A percentile compares a stretch with the other conserved stretches of the same genome.
These are phyloP conservation scores for Bryconaethiops microstoma DNA, from an alignment of 2,797 vertebrate genomes.

Conservation along the genomic window DNA sequence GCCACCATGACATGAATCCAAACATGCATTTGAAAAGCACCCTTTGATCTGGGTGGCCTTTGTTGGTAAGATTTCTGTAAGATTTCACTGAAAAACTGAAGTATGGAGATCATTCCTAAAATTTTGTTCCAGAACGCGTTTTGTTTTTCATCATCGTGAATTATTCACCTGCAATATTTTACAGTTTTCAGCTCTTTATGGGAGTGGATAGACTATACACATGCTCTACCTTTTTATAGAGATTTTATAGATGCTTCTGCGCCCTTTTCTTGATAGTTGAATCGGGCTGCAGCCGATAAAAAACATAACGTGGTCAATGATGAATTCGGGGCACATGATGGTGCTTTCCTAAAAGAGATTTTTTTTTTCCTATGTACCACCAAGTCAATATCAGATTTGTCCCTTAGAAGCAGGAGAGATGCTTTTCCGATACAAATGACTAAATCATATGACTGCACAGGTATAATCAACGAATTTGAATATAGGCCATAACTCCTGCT, in stretches of 20 bases:
- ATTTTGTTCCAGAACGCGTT: slow-evolving; percentile 1
- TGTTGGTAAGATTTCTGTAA: slow-evolving; percentile 25
- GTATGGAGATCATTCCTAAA: slow-evolving; percentile 27
- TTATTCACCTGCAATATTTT: slow-evolving; percentile 14
- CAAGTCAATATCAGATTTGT: not conserved
- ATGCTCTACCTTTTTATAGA: slow-evolving; percentile 19
- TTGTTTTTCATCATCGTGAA: slow-evolving; percentile 8
- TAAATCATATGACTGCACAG: not conserved
- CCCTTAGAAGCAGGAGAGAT: not conserved
- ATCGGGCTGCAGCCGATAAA: not conserved
- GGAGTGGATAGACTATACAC: slow-evolving; percentile 29
- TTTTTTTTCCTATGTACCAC: not conserved
- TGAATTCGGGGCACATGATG: not conserved
- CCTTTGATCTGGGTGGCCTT: slow-evolving; percentile 18
- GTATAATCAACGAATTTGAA: not conserved
- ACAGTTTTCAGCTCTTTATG: slow-evolving; percentile 9
- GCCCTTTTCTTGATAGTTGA: no score
- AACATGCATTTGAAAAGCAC: not conserved
- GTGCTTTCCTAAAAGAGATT: slow-evolving; percentile 1
- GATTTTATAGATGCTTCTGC: not conserved
- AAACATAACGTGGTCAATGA: not conserved
- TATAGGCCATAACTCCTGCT: not conserved
- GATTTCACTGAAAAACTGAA: slow-evolving; percentile 20
- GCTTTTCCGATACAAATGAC: not conserved
- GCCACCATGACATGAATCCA: slow-evolving; percentile 10